Conservation (phyloP, 2,797 vertebrate genomes). For the Pagetopsis macropterus region DNA sequence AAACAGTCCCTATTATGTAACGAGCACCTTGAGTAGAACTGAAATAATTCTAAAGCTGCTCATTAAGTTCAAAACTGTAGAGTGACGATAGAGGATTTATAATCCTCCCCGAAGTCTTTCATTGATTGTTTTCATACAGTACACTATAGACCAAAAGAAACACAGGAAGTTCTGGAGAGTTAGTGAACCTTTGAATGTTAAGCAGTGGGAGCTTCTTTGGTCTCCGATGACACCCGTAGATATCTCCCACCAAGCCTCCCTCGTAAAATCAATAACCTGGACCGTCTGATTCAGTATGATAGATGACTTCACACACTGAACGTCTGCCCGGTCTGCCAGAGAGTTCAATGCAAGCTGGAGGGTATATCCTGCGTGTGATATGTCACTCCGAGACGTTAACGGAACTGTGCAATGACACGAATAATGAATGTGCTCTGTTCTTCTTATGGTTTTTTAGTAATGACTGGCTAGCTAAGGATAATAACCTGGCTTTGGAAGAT, state of each 20-base stretch:
- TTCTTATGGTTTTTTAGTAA: slow-evolving; percentile 48
- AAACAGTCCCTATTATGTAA: slow-evolving; percentile 16
- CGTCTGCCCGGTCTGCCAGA: slow-evolving; percentile 26
- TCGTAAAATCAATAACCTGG: slow-evolving; percentile 67
- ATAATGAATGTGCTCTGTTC: slow-evolving; percentile 59
- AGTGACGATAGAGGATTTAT: slow-evolving; percentile 13
- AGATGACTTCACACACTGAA: slow-evolving; percentile 40
- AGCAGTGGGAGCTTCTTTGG: slow-evolving; percentile 51
- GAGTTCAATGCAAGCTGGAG: slow-evolving; percentile 26
- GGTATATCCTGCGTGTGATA: slow-evolving; percentile 39
- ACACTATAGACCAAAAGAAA: slow-evolving; percentile 13
- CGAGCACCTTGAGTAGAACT: slow-evolving; percentile 3
- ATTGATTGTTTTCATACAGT: slow-evolving; percentile 42
- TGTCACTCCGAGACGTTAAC: slow-evolving; percentile 31
- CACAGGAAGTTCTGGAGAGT: slow-evolving; percentile 32
- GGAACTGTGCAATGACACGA: slow-evolving; percentile 42
- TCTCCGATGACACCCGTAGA: slow-evolving; percentile 49
- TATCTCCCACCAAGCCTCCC: slow-evolving; percentile 42
- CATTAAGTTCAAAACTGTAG: slow-evolving; percentile 27
- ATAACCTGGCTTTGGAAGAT: slow-evolving; percentile 55
- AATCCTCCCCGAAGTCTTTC: slow-evolving; percentile 19
- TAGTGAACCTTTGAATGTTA: slow-evolving; percentile 58
- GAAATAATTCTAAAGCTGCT: slow-evolving; percentile 15
- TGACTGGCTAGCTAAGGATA: slow-evolving; percentile 54
- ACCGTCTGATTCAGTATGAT: slow-evolving; percentile 49